These are phyloP conservation scores for Cryptomyrus ogoouensis DNA, from an alignment of 2,113 vertebrate genomes.

Conservation along the genomic window DNA sequence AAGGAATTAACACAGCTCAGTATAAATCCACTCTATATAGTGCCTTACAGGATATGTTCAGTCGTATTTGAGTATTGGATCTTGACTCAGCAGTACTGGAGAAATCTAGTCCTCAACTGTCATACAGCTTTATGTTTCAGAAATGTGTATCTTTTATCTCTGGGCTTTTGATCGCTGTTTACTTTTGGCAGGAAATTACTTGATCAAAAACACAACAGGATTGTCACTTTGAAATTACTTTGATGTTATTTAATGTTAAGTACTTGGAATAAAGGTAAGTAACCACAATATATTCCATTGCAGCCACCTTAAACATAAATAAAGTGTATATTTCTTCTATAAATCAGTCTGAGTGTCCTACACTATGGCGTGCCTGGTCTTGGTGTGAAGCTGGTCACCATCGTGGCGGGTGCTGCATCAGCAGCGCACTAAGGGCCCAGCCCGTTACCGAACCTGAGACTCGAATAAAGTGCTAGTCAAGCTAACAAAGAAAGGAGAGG, in stretches of 20 bases:
- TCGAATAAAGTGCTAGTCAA: background rate
- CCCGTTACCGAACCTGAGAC: background rate
- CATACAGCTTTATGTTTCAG: background rate
- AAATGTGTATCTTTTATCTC: background rate
- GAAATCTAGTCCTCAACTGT: background rate
- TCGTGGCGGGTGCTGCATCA: background rate
- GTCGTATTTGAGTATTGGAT: background rate
- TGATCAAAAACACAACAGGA: background rate
- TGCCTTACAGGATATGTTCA: background rate
- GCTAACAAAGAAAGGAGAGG: background rate
- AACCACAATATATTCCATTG: background rate
- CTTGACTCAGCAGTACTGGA: background rate
- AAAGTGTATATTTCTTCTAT: background rate
- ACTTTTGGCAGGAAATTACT: background rate
- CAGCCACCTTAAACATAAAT: background rate
- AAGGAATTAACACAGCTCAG: constrained; percentile 44
- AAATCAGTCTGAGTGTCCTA: background rate
- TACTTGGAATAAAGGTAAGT: background rate
- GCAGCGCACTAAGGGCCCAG: background rate
- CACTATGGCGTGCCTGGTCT: background rate
- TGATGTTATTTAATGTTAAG: background rate
- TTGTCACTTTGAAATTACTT: background rate
- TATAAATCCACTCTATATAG: background rate
- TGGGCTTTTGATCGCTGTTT: background rate
- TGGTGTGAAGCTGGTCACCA: background rate